Evolutionary conservation across 2,113 vertebrate genomes (phyloP).

Genomic region (Phainopepla nitens): DNA sequence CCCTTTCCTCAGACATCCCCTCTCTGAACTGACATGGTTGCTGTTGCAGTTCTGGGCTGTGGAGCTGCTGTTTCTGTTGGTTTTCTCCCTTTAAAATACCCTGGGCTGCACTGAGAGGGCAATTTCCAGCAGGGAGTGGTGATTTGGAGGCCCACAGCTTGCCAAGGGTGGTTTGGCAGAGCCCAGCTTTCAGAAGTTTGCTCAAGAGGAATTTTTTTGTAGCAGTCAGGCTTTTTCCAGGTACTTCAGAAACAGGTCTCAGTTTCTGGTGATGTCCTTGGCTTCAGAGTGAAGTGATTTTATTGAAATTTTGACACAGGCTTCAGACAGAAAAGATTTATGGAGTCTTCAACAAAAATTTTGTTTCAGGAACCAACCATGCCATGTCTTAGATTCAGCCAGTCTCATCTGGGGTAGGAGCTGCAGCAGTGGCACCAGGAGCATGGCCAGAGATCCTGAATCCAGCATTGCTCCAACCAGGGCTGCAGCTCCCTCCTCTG

Average conservation of each 20-base stretch:
- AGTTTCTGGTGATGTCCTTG: neutral
- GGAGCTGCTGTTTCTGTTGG: neutral
- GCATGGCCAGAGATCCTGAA: neutral
- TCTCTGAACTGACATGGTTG: neutral
- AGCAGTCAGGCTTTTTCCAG: neutral
- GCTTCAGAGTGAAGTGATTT: neutral
- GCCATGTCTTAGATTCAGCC: neutral
- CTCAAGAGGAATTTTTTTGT: neutral
- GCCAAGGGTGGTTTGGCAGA: neutral
- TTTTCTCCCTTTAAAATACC: neutral
- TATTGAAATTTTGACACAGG: neutral
- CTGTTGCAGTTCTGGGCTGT: neutral
- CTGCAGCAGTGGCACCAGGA: neutral
- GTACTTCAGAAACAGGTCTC: neutral
- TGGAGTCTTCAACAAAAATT: neutral
- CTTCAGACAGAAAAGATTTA: neutral
- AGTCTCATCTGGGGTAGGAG: accelerated
- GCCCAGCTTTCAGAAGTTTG: neutral
- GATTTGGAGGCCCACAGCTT: neutral
- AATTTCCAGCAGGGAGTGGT: neutral
- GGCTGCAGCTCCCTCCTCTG: neutral
- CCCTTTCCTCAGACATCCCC: neutral
- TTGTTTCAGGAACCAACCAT: neutral
- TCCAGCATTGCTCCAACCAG: neutral
- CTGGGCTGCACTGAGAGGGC: neutral